Conservation (phyloP, 2,888 invertebrate species). For the Nezara viridula region DNA sequence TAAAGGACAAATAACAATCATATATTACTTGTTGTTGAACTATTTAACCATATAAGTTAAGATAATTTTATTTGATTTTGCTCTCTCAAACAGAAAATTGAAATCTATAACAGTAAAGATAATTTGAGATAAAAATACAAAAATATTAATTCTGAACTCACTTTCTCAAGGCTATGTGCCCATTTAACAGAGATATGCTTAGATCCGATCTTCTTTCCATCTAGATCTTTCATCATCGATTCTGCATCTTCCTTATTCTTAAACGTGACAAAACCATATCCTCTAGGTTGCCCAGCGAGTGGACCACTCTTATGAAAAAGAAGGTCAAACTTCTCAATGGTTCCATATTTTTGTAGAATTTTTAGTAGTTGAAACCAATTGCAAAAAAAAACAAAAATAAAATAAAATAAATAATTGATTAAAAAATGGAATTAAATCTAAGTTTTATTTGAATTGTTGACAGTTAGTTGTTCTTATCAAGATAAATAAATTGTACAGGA, state of each 20-base stretch:
- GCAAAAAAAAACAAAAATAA: constrained; percentile 70
- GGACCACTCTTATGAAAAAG: constrained; percentile 94
- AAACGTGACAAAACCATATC: constrained; percentile 94
- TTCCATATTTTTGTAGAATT: constrained; percentile 94
- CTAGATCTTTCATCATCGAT: constrained; percentile 79
- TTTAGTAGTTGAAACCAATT: constrained; percentile 96
- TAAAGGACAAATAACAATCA: no score
- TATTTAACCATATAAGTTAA: no score
- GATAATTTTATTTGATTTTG: no score
- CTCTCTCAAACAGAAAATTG: no score
- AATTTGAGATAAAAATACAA: neutral
- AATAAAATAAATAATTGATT: constrained; percentile 64
- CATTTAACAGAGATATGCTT: constrained; percentile 85
- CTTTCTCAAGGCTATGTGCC: constrained; percentile 81
- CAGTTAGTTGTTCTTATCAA: no score
- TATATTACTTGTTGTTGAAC: no score
- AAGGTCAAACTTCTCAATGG: constrained; percentile 95
- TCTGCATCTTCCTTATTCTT: constrained; percentile 78
- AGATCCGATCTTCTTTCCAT: constrained; percentile 81
- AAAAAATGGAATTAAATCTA: constrained; percentile 60
- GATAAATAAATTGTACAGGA: no score
- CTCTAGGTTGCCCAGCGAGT: constrained; percentile 88
- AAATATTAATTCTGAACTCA: constrained; percentile 67
- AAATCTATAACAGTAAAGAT: no score
- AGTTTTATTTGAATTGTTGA: no score